Evolutionary conservation across 2,113 vertebrate genomes (phyloP).

Genomic region (Calonectris borealis): DNA sequence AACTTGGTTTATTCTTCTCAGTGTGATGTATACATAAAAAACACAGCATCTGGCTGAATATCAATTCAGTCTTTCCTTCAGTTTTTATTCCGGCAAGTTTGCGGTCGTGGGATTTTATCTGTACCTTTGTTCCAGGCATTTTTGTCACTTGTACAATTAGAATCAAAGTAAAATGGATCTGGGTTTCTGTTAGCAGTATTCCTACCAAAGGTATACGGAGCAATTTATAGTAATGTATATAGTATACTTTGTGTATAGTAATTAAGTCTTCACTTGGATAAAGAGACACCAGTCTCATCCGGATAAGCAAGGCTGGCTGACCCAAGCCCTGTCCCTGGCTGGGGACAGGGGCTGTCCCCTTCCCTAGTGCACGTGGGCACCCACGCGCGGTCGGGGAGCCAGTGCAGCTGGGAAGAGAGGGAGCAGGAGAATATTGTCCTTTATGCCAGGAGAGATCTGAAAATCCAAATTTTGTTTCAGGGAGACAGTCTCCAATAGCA

Average conservation of each 20-base stretch:
- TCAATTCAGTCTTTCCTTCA: not conserved
- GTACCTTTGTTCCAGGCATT: not conserved
- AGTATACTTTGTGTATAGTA: too few relatives aligned
- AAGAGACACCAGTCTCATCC: accelerated
- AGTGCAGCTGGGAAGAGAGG: accelerated
- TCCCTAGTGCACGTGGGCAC: accelerated
- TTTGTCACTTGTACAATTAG: not conserved
- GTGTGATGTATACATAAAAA: not conserved
- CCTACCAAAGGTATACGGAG: not conserved
- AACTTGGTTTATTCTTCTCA: not conserved
- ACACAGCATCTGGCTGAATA: not conserved
- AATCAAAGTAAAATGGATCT: not conserved
- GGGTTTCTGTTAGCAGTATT: not conserved
- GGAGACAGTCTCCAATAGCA: not conserved
- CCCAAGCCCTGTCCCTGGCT: not conserved
- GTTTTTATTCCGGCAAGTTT: not conserved
- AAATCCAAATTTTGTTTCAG: not conserved
- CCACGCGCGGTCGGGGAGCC: accelerated
- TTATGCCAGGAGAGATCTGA: not conserved
- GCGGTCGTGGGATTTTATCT: not conserved
- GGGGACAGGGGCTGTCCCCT: not conserved
- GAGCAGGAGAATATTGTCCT: not conserved
- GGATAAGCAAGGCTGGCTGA: not conserved
- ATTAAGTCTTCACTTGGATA: not conserved
- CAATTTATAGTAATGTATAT: too few relatives aligned